phyloP scores from a whole-genome alignment of 1,140 invertebrate species.

The Caenorhabditis brenneri region DNA sequence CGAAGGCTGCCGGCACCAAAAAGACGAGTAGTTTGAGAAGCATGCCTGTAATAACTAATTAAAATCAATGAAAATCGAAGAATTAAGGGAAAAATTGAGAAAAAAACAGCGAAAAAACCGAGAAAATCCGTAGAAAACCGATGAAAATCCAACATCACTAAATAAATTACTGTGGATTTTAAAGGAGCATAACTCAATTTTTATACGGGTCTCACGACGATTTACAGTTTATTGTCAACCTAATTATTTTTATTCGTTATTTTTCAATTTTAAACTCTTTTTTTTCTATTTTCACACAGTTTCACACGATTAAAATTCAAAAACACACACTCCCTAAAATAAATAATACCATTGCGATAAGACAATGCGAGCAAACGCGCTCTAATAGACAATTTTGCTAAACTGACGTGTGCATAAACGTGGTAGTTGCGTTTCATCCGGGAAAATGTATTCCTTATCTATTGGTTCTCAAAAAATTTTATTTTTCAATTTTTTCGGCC shows the following conservation, averaged over 20 bases:
- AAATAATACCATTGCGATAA: too few species aligned
- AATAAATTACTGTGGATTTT: not conserved
- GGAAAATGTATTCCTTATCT: not conserved
- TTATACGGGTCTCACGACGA: too few species aligned
- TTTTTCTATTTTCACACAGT: too few species aligned
- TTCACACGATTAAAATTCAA: too few species aligned
- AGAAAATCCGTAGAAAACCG: not conserved
- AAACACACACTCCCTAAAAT: too few species aligned
- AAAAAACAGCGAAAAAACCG: not conserved
- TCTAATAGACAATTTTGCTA: not conserved
- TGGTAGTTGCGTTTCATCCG: not conserved
- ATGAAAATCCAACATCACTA: not conserved
- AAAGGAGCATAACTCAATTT: too few species aligned
- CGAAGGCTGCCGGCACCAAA: not conserved
- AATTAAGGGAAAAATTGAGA: too few species aligned
- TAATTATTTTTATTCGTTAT: too few species aligned
- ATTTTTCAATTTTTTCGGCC: not conserved
- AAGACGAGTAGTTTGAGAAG: not conserved
- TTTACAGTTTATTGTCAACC: too few species aligned
- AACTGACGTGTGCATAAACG: slow-evolving; percentile 39
- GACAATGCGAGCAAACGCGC: not conserved
- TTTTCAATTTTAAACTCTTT: too few species aligned
- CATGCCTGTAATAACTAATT: not conserved
- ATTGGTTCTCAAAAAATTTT: not conserved
- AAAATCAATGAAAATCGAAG: too few species aligned